These are phyloP conservation scores for Napeogenes inachia DNA, from an alignment of 2,888 invertebrate genomes.

Conservation along the genomic window DNA sequence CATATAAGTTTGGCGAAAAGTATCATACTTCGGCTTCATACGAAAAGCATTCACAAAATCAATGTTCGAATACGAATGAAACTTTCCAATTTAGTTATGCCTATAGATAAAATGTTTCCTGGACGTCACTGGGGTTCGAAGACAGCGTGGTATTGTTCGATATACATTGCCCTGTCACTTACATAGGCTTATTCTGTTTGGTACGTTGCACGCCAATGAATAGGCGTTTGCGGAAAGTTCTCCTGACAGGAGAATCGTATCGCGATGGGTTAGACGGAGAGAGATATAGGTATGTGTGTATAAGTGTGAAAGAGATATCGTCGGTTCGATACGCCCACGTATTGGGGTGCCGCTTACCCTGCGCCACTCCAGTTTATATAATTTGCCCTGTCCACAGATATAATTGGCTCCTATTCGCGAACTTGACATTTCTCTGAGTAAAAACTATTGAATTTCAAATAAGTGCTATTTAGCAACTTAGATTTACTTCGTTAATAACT, in stretches of 20 bases:
- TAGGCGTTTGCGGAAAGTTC: constrained; percentile 26
- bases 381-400: constrained; percentile 40
- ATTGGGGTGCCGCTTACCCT: constrained; percentile 45
- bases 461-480: no score
- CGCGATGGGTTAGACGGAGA: constrained; percentile 33
- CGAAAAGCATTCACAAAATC: constrained; percentile 20
- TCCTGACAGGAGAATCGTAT: constrained; percentile 33
- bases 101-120: constrained; percentile 18
- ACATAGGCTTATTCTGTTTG: constrained; percentile 28
- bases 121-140: constrained; percentile 36
- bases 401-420: constrained; percentile 20
- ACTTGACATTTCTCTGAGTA: constrained; percentile 18
- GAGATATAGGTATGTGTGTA: constrained; percentile 38
- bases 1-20: not conserved
- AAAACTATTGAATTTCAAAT: not conserved
- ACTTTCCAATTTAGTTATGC: constrained; percentile 20
- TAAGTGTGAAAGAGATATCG: constrained; percentile 40
- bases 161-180: constrained; percentile 43
- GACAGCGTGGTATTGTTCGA: constrained; percentile 33
- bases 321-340: constrained; percentile 59
- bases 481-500: not conserved
- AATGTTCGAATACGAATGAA: constrained; percentile 20
- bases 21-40: constrained; percentile 8
- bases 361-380: constrained; percentile 45
- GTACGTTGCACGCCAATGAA: constrained; percentile 25